Evolutionary conservation across 2,888 invertebrate species (phyloP).

Genomic region (Spilosoma lubricipeda): DNA sequence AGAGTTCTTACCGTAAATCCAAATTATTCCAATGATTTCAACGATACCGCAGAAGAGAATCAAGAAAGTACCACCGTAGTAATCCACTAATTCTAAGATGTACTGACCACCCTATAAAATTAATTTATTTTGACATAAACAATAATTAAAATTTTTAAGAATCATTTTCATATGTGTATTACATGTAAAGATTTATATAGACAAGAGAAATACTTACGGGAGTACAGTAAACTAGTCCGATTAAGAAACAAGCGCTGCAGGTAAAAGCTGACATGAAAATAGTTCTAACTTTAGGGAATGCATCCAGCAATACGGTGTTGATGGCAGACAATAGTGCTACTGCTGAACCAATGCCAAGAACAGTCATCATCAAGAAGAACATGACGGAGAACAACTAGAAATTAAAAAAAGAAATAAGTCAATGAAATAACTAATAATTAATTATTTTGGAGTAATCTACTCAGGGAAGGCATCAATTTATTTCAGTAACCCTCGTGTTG

Average conservation of each 20-base stretch:
- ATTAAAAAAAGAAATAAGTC: not conserved
- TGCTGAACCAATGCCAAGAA: conserved; percentile 91
- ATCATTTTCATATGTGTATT: too few relatives aligned
- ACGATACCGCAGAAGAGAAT: conserved; percentile 88
- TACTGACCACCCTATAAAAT: conserved; percentile 89
- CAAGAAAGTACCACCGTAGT: conserved; percentile 91
- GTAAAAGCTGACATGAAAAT: conserved; percentile 87
- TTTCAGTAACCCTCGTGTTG: not conserved
- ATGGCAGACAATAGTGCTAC: conserved; percentile 90
- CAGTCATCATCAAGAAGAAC: conserved; percentile 94
- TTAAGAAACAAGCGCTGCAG: conserved; percentile 85
- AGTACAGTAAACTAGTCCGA: conserved; percentile 91
- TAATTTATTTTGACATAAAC: not conserved
- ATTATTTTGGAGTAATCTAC: too few relatives aligned
- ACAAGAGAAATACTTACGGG: conserved; percentile 85
- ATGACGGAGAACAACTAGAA: conserved; percentile 90
- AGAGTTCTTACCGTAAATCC: conserved; percentile 88
- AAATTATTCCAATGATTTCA: conserved; percentile 90
- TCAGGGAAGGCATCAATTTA: not conserved
- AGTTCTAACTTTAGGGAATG: conserved; percentile 87
- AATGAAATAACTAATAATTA: not conserved
- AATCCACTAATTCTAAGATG: conserved; percentile 90
- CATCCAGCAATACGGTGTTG: conserved; percentile 89
- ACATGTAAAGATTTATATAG: too few relatives aligned
- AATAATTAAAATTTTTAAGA: not conserved